Evolutionary conservation across 2,888 invertebrate species (phyloP), one percentile per base, ranked within the genome.

Genomic region (Drosophila helvetica): DNA sequence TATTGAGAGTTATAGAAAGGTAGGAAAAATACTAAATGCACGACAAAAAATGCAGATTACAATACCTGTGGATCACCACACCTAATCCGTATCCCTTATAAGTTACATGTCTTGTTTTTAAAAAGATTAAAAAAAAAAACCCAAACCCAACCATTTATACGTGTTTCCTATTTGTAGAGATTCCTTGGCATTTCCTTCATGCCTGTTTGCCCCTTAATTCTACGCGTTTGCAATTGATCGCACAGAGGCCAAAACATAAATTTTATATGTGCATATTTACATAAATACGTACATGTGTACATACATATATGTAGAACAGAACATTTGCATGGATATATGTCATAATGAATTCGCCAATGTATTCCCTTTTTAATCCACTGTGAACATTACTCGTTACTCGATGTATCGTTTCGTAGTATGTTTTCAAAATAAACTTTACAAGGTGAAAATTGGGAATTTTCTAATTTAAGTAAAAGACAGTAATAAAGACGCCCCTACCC

Each of bases 91-190:
- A 75, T 65, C 76, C 54, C 12, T 56, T 60, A 65, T 56, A 84
- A 76, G 59, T 64, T 73, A 27, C 74, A 76, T 78, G 80, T 87
- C 84, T 89, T 88, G 84, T 89, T 86, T 89, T 77, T 82, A 74
- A 86, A 79, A 84, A 80, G 81, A 88, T 88, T 86, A 80, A 90
- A 88, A 82, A 83, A 85, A 66, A 71, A 74, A 71, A 19, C 38
- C 27, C 27, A 2, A 8, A 7, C n/a, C n/a, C n/a, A 27, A 27
- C 25, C 27, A 27, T 82, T 84, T 79, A 27, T 27, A 8, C 8
- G 27, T 80, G 89, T 90, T 88, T 90, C 82, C 84, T 87, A 90
- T 88, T 85, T 62, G 63, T 51, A 47, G 46, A 68, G 25, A 47
- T 60, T 48, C 19, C 27, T 38, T 38, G 46, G 10, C 46, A 22